Evolutionary conservation across 2,888 invertebrate species (phyloP), one percentile per base, ranked within the genome.

Genomic region (Disparrhopalites patrizii): DNA sequence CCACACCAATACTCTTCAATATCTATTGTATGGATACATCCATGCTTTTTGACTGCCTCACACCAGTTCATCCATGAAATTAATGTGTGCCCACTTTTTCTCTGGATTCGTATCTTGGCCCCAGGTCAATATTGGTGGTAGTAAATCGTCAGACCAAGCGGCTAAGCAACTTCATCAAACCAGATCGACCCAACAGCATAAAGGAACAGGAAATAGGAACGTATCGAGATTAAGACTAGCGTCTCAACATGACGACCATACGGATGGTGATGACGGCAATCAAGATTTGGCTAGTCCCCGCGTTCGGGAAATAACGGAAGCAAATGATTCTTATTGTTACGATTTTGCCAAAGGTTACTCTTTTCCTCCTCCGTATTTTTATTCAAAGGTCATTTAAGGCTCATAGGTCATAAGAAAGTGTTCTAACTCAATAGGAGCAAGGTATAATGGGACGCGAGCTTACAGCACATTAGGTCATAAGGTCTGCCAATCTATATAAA

Each of bases 251-350:
- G 76, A 74, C 66, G 73, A 72, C 47, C n/a, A n/a, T n/a, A 70
- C 70, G 5, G 73, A 75, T 50, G 73, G 67, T 3, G 75, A 72
- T 28, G 75, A 74, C 67, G 76, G 76, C 36, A 76, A 76, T 69
- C 75, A 76, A 47, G 78, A 78, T n/a, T 67, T 78, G 23, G 77
- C 78, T 8, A 77, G 78, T 62, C 77, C 78, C 13, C 63, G 77
- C 28, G 76, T 77, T 2, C 73, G 77, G 30, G 77, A 77, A 68
- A 71, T 76, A 40, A 74, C 73, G 31, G 75, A 75, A 62, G 69
- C 68, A 18, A 71, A 69, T 54, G 74, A 75, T 62, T 75, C 75
- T 10, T 70, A 68, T 50, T 71, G 71, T 38, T 73, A 73, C 54
- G 75, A 75, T 60, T 68, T 63, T 67, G 68, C 63, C 56, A 73